Conservation (phyloP, 2,888 invertebrate species). For the Lasioglossum zephyrum region DNA sequence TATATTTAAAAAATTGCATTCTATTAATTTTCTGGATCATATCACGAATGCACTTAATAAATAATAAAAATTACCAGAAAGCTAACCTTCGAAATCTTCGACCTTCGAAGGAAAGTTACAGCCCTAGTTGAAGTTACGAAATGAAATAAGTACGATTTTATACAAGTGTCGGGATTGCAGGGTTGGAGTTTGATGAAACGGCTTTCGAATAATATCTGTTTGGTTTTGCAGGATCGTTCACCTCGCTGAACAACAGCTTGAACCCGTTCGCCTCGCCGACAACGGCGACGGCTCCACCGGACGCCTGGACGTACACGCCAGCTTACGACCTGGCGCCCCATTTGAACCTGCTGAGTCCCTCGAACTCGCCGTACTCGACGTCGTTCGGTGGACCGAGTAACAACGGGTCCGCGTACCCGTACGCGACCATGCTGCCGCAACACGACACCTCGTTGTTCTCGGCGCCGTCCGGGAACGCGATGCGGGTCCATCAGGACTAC, state of each 20-base stretch:
- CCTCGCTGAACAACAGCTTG: constrained; percentile 87
- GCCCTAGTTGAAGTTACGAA: too few species aligned
- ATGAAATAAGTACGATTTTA: too few species aligned
- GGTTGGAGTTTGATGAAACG: too few species aligned
- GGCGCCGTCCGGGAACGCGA: constrained; percentile 83
- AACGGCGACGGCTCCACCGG: constrained; percentile 87
- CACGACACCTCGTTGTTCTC: constrained; percentile 91
- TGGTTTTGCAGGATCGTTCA: constrained; percentile 84
- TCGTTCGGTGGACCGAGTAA: constrained; percentile 83
- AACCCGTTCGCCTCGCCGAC: constrained; percentile 86
- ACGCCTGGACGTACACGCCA: constrained; percentile 92
- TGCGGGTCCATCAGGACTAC: constrained; percentile 89
- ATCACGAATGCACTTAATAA: too few species aligned
- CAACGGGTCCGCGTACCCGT: constrained; percentile 81
- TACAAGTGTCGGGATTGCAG: too few species aligned
- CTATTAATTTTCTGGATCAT: too few species aligned
- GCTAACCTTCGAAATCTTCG: too few species aligned
- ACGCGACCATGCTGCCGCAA: constrained; percentile 87
- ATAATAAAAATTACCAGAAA: too few species aligned
- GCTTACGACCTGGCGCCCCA: constrained; percentile 92
- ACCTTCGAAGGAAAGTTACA: too few species aligned
- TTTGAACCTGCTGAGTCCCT: constrained; percentile 89
- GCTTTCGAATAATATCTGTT: background rate
- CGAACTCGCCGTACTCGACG: constrained; percentile 88
- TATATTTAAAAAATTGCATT: too few species aligned